Evolutionary conservation across 1,140 invertebrate genomes (phyloP), one percentile per base, ranked within the genome.

Genomic region (Galleria mellonella): DNA sequence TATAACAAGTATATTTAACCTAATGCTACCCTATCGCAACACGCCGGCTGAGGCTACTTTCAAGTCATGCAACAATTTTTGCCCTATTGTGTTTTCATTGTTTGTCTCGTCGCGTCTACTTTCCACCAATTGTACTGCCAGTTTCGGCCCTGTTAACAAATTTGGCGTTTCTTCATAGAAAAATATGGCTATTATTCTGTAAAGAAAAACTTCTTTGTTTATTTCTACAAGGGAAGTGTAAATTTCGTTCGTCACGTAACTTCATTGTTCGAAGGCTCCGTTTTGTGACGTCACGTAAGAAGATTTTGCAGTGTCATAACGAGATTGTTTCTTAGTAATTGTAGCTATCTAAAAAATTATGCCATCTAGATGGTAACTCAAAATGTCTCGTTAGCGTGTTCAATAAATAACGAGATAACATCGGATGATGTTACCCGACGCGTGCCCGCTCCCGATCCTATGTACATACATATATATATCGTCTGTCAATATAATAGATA

Each of bases 341-440:
- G 29, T 46, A 38, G 42, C 43, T 65, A 72, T 72, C 70, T 55
- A 32, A 30, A 30, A 32, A 42, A 39, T 48, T 51, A 70, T 76
- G 36, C 39, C 51, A 38, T 39, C 42, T 23, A 23, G 17, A 23
- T 6, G 17, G 62, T 58, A 47, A 63, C 47, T 54, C 39, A 58
- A 47, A 54, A 62, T 51, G 61, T 69, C 72, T 79, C 62, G 69
- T 74, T 83, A 75, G 66, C 46, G 59, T 67, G 52, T 56, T 64
- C 66, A 73, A 75, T 76, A 78, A 78, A 77, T 70, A 73, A 72
- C 47, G 40, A 48, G 69, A 74, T 77, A 67, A 48, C 38, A 72
- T 75, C 67, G 44, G 43, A 12, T 29, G 32, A 45, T 47, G 47
- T 49, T 51, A 43, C 36, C 40, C 46, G 54, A 62, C 61, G 59